A percentile compares a stretch with the other conserved stretches of the same genome.
Evolutionary conservation across 2,797 vertebrate species (phyloP).

Genomic region (Chelmon rostratus): DNA sequence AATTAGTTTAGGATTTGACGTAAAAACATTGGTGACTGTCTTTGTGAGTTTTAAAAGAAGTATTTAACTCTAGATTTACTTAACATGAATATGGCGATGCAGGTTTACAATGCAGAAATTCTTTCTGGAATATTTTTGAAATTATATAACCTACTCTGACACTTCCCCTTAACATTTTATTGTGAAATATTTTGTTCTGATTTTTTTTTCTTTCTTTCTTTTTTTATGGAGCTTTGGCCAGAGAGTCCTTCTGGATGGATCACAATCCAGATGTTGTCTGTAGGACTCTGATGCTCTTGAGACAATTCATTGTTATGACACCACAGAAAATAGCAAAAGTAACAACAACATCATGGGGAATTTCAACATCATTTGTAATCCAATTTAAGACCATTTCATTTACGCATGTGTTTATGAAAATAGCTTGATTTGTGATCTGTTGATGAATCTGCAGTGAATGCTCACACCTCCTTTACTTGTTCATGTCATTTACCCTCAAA

Average conservation of each 20-base stretch:
- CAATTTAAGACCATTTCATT: background rate
- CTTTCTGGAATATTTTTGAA: background rate
- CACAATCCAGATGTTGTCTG: constrained; percentile 27
- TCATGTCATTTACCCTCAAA: background rate
- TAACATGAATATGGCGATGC: background rate
- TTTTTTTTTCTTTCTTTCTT: too few relatives aligned
- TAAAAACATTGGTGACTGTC: background rate
- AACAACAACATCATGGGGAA: background rate
- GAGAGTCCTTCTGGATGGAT: background rate
- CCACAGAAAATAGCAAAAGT: constrained; percentile 2
- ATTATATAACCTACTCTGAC: background rate
- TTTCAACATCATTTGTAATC: background rate
- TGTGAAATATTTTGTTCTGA: constrained; percentile 25
- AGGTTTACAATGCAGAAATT: background rate
- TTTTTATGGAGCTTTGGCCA: background rate
- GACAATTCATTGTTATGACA: background rate
- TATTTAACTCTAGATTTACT: background rate
- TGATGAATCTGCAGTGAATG: background rate
- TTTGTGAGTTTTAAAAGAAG: background rate
- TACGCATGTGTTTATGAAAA: background rate
- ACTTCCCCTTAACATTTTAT: constrained; percentile 28
- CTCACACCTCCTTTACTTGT: background rate
- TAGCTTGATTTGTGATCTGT: background rate
- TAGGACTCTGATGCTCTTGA: background rate
- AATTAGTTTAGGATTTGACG: too few relatives aligned